These are phyloP conservation scores for Ormyrus pomaceus DNA, from an alignment of 2,888 invertebrate species.

Conservation along the genomic window DNA sequence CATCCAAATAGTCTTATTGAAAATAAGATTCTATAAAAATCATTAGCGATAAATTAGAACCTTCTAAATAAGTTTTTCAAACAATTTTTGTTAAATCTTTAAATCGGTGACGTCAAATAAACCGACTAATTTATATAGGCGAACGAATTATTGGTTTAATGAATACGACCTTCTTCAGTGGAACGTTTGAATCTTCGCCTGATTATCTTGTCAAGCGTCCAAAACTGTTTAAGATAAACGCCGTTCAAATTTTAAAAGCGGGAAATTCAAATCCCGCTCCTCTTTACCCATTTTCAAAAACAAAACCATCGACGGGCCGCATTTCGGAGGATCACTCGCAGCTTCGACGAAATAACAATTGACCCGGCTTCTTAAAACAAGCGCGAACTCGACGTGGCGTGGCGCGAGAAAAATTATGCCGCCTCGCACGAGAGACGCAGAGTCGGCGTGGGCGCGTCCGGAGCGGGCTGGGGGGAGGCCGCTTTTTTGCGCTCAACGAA, in stretches of 20 bases:
- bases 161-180: constrained; percentile 59
- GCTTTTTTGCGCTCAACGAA: constrained; percentile 67
- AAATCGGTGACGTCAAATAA: constrained; percentile 28
- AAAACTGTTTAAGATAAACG: constrained; percentile 4
- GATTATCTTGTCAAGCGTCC: constrained; percentile 51
- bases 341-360: too few species aligned
- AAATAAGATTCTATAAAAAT: too few species aligned
- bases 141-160: constrained; percentile 62
- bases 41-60: neutral
- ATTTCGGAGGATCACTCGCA: too few species aligned
- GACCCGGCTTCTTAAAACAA: neutral
- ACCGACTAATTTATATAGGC: constrained; percentile 60
- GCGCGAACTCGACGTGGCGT: neutral
- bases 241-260: constrained; percentile 13
- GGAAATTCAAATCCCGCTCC: neutral
- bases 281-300: too few species aligned
- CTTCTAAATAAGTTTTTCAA: neutral
- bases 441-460: neutral
- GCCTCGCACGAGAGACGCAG: neutral
- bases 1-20: too few species aligned
- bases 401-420: too few species aligned
- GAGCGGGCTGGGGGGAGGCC: constrained; percentile 52
- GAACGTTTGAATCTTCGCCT: constrained; percentile 43
- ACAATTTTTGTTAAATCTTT: constrained; percentile 10
- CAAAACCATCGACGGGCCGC: neutral